Conservation (phyloP, 2,888 invertebrate genomes). For the Empis livida region DNA sequence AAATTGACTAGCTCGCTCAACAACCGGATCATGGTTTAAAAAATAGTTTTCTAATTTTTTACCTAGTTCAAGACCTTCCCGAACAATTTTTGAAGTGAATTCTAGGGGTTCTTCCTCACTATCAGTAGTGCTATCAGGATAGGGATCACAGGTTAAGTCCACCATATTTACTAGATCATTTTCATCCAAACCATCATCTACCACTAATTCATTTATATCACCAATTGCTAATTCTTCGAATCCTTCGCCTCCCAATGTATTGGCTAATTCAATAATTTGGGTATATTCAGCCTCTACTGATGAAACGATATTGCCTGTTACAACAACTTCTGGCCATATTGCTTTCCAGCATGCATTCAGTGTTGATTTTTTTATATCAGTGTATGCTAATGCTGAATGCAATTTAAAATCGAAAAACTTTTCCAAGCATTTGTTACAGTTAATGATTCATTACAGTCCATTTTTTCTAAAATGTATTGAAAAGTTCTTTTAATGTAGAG, state of each 20-base stretch:
- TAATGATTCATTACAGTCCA: no score
- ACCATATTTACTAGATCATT: neutral
- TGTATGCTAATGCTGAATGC: slow-evolving; percentile 2
- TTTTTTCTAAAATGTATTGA: no score
- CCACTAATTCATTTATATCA: neutral
- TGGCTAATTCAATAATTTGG: neutral
- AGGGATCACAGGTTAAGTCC: neutral
- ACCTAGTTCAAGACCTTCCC: no score
- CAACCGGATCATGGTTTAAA: no score
- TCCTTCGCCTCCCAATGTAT: neutral
- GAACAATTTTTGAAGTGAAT: neutral
- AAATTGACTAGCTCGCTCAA: no score
- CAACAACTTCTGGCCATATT: neutral
- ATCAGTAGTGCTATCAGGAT: neutral
- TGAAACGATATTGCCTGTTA: neutral
- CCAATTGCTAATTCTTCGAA: neutral
- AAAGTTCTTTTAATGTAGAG: neutral
- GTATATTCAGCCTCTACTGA: neutral
- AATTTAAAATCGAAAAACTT: neutral
- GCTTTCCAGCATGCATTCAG: neutral
- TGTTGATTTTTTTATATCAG: slow-evolving; percentile 9
- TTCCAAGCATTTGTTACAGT: neutral
- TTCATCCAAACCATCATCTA: neutral
- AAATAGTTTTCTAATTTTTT: no score
- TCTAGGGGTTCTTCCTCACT: neutral